phyloP scores from a whole-genome alignment of 2,797 vertebrate genomes.

The Danio aesculapii region DNA sequence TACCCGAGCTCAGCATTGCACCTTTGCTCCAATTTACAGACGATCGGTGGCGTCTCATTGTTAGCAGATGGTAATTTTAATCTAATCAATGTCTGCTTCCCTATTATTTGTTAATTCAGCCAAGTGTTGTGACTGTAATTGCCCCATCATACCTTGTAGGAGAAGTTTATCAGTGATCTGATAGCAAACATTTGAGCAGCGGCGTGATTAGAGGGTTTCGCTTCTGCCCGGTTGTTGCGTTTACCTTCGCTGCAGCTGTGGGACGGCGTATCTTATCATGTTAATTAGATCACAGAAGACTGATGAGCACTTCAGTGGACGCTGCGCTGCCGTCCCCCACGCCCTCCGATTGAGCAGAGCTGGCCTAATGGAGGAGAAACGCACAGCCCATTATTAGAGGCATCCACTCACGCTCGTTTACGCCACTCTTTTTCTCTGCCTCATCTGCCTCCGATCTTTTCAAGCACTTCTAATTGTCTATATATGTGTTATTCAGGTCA shows the following conservation, averaged over 20 bases:
- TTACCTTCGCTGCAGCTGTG: constrained; percentile 43
- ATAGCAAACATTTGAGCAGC: constrained; percentile 24
- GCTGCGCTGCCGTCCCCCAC: constrained; percentile 9
- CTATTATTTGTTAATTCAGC: constrained; percentile 64
- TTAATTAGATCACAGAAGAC: constrained; percentile 64
- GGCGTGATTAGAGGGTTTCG: constrained; percentile 10
- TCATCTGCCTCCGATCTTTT: constrained; percentile 33
- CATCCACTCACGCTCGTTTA: constrained; percentile 45
- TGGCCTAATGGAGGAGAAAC: constrained; percentile 58
- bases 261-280: constrained; percentile 58
- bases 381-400: constrained; percentile 57
- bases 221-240: constrained; percentile 12
- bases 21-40: constrained; percentile 26
- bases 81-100: constrained; percentile 64
- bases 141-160: constrained; percentile 34
- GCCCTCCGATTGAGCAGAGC: constrained; percentile 45
- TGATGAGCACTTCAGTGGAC: constrained; percentile 60
- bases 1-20: background rate
- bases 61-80: constrained; percentile 49
- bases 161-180: constrained; percentile 11
- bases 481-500: constrained; percentile 60
- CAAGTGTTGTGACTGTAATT: constrained; percentile 53
- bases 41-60: background rate
- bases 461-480: constrained; percentile 57
- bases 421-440: constrained; percentile 9